Conservation (phyloP, 2,797 vertebrate species). For the Ibycter americanus region DNA sequence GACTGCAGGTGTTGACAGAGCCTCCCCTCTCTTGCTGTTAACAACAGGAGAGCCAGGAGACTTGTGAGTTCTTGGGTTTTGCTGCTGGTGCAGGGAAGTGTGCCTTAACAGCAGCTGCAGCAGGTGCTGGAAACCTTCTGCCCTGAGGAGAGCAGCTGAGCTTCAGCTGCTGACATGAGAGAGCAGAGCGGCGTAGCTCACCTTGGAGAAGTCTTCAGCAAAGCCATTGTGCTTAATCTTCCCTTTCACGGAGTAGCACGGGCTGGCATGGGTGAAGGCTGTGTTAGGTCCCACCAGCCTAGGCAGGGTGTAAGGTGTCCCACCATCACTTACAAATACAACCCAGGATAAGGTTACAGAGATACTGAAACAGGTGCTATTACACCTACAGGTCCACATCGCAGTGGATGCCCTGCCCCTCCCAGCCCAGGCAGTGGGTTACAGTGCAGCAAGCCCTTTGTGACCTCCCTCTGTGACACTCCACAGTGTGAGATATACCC, state of each 20-base stretch:
- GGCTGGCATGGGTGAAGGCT: neutral
- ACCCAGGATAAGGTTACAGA: too few relatives aligned
- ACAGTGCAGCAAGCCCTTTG: too few relatives aligned
- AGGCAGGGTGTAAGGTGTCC: neutral
- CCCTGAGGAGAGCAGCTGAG: neutral
- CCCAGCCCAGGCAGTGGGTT: too few relatives aligned
- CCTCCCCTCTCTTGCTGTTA: neutral
- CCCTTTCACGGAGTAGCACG: neutral
- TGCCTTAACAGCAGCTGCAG: accelerated
- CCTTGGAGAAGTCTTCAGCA: neutral
- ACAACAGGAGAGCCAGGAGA: neutral
- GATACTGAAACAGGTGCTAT: too few relatives aligned
- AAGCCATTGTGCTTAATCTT: neutral
- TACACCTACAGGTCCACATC: too few relatives aligned
- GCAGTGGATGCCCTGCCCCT: too few relatives aligned
- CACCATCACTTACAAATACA: too few relatives aligned
- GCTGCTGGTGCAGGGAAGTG: accelerated
- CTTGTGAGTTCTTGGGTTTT: neutral
- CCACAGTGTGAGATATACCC: too few relatives aligned
- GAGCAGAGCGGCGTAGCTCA: neutral
- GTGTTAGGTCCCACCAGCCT: neutral
- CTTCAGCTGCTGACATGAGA: neutral
- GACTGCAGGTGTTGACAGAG: accelerated
- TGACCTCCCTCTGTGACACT: too few relatives aligned
- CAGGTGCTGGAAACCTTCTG: neutral